Conservation (phyloP, 1,140 invertebrate species). For the Holcopasites calliopsidis region DNA sequence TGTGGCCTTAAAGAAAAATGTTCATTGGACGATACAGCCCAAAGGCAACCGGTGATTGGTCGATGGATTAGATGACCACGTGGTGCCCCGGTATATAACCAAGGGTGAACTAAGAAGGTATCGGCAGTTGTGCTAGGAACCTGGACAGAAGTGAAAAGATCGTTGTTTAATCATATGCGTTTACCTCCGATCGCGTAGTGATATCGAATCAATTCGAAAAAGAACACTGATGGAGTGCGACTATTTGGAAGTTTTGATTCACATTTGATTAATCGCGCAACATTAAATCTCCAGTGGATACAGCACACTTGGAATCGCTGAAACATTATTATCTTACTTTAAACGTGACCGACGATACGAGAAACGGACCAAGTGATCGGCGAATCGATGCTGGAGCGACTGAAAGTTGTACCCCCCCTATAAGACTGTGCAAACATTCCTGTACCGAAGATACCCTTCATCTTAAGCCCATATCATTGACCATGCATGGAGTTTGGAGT, state of each 20-base stretch:
- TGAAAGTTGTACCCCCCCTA: not conserved
- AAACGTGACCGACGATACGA: not conserved
- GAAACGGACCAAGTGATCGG: constrained; percentile 2
- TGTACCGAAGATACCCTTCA: not conserved
- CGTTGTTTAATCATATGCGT: constrained; percentile 44
- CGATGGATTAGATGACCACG: constrained; percentile 77
- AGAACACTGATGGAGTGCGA: constrained; percentile 36
- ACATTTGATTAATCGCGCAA: constrained; percentile 10
- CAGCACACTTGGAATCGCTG: not conserved
- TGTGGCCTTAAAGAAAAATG: constrained; percentile 57
- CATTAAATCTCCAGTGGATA: too few relatives aligned
- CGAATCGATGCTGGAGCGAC: not conserved
- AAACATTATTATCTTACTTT: not conserved
- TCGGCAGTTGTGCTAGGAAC: constrained; percentile 72
- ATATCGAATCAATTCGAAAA: constrained; percentile 15
- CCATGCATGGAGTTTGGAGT: too few relatives aligned
- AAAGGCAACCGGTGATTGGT: constrained; percentile 70
- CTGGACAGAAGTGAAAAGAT: constrained; percentile 66
- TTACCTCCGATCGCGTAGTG: constrained; percentile 49
- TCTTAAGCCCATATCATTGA: not conserved
- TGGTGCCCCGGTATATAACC: constrained; percentile 78
- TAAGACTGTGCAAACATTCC: not conserved
- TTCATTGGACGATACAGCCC: constrained; percentile 66
- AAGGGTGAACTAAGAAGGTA: constrained; percentile 72
- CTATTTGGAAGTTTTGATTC: constrained; percentile 17